Evolutionary conservation across 2,888 invertebrate species (phyloP).

Genomic region (Caenorhabditis zanzibari): DNA sequence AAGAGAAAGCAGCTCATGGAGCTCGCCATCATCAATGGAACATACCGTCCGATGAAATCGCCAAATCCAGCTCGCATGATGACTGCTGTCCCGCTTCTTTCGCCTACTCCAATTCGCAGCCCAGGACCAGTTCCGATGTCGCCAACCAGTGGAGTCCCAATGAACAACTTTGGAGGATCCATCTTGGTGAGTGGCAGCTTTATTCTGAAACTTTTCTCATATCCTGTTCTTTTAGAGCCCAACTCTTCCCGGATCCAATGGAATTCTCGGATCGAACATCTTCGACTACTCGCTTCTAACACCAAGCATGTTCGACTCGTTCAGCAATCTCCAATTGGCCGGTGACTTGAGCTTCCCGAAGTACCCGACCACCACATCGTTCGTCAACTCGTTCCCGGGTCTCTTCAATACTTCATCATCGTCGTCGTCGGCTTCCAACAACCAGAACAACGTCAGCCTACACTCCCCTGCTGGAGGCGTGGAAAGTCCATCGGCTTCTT

Average conservation of each 20-base stretch:
- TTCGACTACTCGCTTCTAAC: constrained; percentile 60
- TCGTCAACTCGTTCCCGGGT: constrained; percentile 69
- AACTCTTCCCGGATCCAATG: constrained; percentile 40
- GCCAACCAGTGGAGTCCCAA: constrained; percentile 35
- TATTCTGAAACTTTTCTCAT: neutral
- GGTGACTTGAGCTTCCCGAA: constrained; percentile 61
- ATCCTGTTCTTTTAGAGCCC: constrained; percentile 55
- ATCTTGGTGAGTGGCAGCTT: constrained; percentile 45
- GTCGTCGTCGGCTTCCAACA: constrained; percentile 22
- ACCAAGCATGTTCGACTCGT: constrained; percentile 64
- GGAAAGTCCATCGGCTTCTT: constrained; percentile 42
- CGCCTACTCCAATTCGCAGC: constrained; percentile 62
- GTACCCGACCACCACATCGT: constrained; percentile 68
- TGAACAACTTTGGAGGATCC: constrained; percentile 27
- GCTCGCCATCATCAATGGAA: constrained; percentile 99
- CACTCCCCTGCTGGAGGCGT: constrained; percentile 8
- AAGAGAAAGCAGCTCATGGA: constrained; percentile 99
- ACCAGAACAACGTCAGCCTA: neutral
- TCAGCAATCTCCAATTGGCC: constrained; percentile 59
- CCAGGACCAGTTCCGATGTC: constrained; percentile 55
- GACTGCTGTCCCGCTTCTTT: constrained; percentile 68
- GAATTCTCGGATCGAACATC: constrained; percentile 43
- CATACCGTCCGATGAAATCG: constrained; percentile 88
- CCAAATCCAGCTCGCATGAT: constrained; percentile 63
- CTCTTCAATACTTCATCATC: constrained; percentile 42